These are phyloP conservation scores for Cataglyphis rosenhaueri DNA, from an alignment of 2,888 invertebrate genomes.

Conservation along the genomic window DNA sequence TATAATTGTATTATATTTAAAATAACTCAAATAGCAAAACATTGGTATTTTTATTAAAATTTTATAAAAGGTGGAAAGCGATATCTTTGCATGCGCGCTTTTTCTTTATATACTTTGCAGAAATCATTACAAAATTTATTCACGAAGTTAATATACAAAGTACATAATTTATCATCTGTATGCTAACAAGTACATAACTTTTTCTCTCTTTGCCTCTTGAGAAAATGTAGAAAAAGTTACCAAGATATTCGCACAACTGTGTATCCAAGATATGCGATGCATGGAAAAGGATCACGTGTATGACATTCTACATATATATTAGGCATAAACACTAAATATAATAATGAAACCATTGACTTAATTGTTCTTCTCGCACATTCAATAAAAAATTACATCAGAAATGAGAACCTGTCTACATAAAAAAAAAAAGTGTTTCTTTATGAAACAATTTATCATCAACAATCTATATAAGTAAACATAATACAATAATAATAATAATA, in stretches of 20 bases:
- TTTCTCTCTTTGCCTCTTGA: neutral
- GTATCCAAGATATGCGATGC: slow-evolving; percentile 19
- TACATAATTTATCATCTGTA: slow-evolving; percentile 39
- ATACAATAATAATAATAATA: slow-evolving; percentile 50
- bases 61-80: neutral
- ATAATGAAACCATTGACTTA: slow-evolving; percentile 45
- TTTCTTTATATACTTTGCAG: slow-evolving; percentile 26
- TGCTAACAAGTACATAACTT: slow-evolving; percentile 35
- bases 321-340: slow-evolving; percentile 50
- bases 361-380: slow-evolving; percentile 20
- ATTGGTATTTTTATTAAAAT: neutral
- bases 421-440: slow-evolving; percentile 69
- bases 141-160: slow-evolving; percentile 50
- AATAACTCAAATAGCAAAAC: neutral
- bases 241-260: neutral
- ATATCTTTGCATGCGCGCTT: neutral
- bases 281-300: slow-evolving; percentile 25
- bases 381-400: slow-evolving; percentile 54
- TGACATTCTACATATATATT: slow-evolving; percentile 40
- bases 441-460: slow-evolving; percentile 79
- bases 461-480: slow-evolving; percentile 76
- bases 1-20: neutral
- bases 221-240: slow-evolving; percentile 50
- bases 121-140: slow-evolving; percentile 52
- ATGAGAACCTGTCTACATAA: slow-evolving; percentile 55